These are phyloP conservation scores for Pammene fasciana DNA, from an alignment of 2,888 invertebrate species.

Conservation along the genomic window DNA sequence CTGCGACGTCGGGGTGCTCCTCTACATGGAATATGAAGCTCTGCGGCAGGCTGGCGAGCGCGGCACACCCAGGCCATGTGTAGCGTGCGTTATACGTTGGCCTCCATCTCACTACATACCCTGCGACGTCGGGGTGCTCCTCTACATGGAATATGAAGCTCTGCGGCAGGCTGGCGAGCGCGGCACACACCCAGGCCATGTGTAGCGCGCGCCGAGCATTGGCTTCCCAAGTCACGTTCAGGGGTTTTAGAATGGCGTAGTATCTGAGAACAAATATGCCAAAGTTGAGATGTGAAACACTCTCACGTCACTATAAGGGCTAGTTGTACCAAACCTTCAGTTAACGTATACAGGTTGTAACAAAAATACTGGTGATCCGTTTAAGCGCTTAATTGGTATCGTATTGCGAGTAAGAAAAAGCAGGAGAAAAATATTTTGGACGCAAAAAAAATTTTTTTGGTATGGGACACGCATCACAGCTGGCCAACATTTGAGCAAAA, in stretches of 20 bases:
- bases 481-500: no score
- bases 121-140: constrained; percentile 90
- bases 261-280: constrained; percentile 83
- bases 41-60: constrained; percentile 92
- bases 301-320: no score
- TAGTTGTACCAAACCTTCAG: no score
- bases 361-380: no score
- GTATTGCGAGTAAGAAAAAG: no score
- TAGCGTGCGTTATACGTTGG: constrained; percentile 90
- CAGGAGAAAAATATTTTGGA: no score
- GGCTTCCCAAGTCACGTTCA: constrained; percentile 89
- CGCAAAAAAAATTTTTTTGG: no score
- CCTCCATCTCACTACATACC: constrained; percentile 81
- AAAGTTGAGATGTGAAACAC: no score
- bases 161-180: constrained; percentile 93
- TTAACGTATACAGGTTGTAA: no score
- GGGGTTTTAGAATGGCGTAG: constrained; percentile 92
- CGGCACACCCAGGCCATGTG: constrained; percentile 65
- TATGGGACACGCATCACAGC: no score
- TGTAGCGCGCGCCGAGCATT: constrained; percentile 90
- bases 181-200: constrained; percentile 91
- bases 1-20: constrained; percentile 90
- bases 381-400: no score
- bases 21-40: constrained; percentile 95
- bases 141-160: constrained; percentile 95